Conservation (phyloP, 2,888 invertebrate genomes). For the Parascotia fuliginaria region DNA sequence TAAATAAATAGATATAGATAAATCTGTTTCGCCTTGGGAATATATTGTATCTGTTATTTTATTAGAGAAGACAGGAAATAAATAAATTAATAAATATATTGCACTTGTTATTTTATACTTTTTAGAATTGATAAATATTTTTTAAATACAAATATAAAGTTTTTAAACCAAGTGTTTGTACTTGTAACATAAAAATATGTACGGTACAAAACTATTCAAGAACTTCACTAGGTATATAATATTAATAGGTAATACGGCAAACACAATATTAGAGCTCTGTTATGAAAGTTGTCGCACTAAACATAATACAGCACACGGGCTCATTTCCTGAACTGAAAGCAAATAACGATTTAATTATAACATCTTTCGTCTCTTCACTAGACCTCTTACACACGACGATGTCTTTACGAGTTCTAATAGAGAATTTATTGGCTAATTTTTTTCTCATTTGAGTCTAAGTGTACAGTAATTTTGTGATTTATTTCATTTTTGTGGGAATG, state of each 20-base stretch:
- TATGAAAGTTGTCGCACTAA: slow-evolving; percentile 44
- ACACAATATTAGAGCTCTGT: slow-evolving; percentile 31
- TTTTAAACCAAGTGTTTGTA: too few relatives aligned
- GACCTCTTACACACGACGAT: slow-evolving; percentile 26
- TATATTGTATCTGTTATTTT: slow-evolving; percentile 69
- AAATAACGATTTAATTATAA: slow-evolving; percentile 68
- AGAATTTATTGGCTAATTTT: slow-evolving; percentile 6
- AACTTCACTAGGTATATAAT: neutral
- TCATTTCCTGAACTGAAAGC: slow-evolving; percentile 58
- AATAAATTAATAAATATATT: slow-evolving; percentile 53
- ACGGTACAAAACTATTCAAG: neutral
- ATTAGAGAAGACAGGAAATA: slow-evolving; percentile 66
- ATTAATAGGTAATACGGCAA: slow-evolving; percentile 20
- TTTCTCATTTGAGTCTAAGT: neutral
- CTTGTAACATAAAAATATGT: too few relatives aligned
- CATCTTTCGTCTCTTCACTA: slow-evolving; percentile 49
- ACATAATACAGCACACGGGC: slow-evolving; percentile 53
- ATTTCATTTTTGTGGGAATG: neutral
- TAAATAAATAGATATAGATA: slow-evolving; percentile 54
- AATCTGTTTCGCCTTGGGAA: slow-evolving; percentile 66
- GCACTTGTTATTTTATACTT: slow-evolving; percentile 25
- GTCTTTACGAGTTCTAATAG: slow-evolving; percentile 2
- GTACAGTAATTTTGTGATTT: neutral
- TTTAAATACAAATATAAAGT: too few relatives aligned
- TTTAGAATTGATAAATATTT: too few relatives aligned